Percentiles rank a stretch among this genome's conserved stretches.
These are phyloP conservation scores for Liparis tanakae DNA, from an alignment of 2,797 vertebrate species.

Conservation along the genomic window DNA sequence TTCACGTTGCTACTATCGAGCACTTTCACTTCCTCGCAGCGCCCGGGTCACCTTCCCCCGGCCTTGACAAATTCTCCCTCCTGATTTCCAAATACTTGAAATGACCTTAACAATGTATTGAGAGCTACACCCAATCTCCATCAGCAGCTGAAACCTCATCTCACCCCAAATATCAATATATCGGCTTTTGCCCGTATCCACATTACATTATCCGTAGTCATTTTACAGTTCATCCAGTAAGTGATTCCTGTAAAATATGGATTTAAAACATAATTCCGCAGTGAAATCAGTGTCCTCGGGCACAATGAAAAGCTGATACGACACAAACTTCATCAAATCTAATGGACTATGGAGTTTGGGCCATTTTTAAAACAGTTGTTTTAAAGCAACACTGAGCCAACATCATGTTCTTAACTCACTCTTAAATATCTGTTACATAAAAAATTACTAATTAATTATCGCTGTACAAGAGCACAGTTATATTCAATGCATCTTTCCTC, in stretches of 20 bases:
- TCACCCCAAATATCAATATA: conserved; percentile 1
- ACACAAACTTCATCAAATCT: neutral
- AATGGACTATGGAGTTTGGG: neutral
- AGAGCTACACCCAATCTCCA: conserved; percentile 30
- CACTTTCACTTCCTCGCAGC: conserved; percentile 41
- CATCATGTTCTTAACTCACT: neutral
- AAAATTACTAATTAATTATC: neutral
- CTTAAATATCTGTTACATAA: neutral
- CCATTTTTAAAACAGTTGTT: neutral
- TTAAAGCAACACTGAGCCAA: neutral
- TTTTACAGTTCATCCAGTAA: conserved; percentile 10
- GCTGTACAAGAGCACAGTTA: neutral
- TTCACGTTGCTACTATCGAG: conserved; percentile 47
- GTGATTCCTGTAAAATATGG: neutral
- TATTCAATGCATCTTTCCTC: neutral
- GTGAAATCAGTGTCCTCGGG: neutral
- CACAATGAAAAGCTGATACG: neutral
- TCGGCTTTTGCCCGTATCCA: neutral
- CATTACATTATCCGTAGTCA: neutral
- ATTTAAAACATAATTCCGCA: neutral
- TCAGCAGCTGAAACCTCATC: conserved; percentile 32
- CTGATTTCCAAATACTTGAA: conserved; percentile 33
- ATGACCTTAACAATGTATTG: conserved; percentile 37
- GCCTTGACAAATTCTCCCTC: conserved; percentile 44
- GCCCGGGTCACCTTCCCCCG: conserved; percentile 45